Percentiles rank a stretch among this genome's conserved stretches.
These are phyloP conservation scores for Branchipolynoe longqiensis DNA, from an alignment of 2,888 invertebrate species.

Conservation along the genomic window DNA sequence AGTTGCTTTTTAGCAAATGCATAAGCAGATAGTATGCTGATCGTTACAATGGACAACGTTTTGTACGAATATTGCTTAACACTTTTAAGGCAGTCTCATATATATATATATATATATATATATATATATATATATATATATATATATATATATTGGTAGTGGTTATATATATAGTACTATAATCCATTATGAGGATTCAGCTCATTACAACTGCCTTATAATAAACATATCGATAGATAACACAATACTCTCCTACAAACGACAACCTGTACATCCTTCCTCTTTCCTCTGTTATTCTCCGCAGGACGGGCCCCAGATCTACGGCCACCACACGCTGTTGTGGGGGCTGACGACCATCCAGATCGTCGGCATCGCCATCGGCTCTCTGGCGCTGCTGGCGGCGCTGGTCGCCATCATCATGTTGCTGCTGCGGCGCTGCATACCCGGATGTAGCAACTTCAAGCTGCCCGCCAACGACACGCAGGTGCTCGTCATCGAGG, in stretches of 20 bases:
- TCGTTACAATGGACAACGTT: no score
- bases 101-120: not conserved
- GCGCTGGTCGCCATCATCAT: slow-evolving; percentile 54
- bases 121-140: not conserved
- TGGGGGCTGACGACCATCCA: slow-evolving; percentile 58
- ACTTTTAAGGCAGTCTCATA: no score
- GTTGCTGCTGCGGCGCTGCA: slow-evolving; percentile 39
- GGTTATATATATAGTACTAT: no score
- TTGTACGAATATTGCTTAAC: no score
- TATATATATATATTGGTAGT: not conserved
- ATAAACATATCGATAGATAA: no score
- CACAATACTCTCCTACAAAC: not conserved
- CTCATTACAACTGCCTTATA: no score
- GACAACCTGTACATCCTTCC: not conserved
- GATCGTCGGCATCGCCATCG: slow-evolving; percentile 58
- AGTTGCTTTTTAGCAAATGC: no score
- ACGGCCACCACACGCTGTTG: slow-evolving; percentile 45
- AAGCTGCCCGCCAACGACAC: slow-evolving; percentile 57
- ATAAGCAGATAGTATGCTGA: no score
- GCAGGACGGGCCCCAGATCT: slow-evolving; percentile 54
- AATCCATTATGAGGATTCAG: no score
- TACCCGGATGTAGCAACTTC: slow-evolving; percentile 54
- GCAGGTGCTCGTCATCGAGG: slow-evolving; percentile 59
- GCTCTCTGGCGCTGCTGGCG: slow-evolving; percentile 52
- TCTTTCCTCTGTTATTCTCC: slow-evolving; percentile 3